A percentile compares a stretch with the other conserved stretches of the same genome.
phyloP scores from a whole-genome alignment of 2,797 vertebrate species.

The Coregonus sp. region DNA sequence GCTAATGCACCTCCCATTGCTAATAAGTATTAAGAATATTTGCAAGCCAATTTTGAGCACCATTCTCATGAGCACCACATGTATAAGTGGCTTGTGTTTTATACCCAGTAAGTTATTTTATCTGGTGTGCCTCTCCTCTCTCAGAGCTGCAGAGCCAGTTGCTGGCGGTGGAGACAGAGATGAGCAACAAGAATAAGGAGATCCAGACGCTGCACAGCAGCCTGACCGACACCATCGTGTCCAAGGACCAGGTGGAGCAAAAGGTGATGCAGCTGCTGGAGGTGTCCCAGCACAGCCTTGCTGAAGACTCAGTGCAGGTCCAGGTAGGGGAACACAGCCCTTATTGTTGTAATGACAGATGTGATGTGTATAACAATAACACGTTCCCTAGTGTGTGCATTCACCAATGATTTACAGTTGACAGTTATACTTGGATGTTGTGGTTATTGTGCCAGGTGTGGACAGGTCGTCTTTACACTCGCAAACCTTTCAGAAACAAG shows the following conservation, averaged over 20 bases:
- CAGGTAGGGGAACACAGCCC: constrained; percentile 69
- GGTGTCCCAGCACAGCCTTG: constrained; percentile 85
- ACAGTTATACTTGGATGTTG: background rate
- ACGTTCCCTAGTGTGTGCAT: background rate
- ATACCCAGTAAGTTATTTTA: background rate
- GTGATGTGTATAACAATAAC: background rate
- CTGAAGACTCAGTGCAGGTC: constrained; percentile 86
- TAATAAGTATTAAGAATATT: background rate
- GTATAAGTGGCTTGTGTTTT: background rate
- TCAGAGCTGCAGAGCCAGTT: constrained; percentile 90
- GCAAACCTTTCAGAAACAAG: background rate
- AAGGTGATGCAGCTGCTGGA: constrained; percentile 90
- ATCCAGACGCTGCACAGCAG: constrained; percentile 91
- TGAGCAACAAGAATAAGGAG: constrained; percentile 85
- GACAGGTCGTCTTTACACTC: too few species aligned
- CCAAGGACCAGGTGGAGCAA: constrained; percentile 93
- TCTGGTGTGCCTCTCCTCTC: constrained; percentile 7
- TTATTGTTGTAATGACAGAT: background rate
- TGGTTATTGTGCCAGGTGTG: background rate
- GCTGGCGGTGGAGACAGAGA: constrained; percentile 82
- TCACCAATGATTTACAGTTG: background rate
- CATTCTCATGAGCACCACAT: background rate
- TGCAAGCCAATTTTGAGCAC: background rate
- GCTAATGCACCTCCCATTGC: background rate
- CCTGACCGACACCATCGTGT: constrained; percentile 88